These are phyloP conservation scores for Mormyrus iriodes DNA, from an alignment of 2,113 vertebrate genomes.

Conservation along the genomic window DNA sequence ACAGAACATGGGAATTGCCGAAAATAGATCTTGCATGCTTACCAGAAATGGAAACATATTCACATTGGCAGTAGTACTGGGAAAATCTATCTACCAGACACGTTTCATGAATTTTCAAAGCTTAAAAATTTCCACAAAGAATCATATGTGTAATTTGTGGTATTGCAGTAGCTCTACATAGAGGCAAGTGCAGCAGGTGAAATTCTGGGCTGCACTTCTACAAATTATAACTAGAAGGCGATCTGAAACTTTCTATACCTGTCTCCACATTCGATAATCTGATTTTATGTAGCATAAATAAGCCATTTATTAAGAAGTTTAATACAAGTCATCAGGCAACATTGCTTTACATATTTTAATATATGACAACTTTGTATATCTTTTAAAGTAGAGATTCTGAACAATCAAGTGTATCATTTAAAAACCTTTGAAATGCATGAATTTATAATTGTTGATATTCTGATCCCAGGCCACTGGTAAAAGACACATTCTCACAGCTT, in stretches of 20 bases:
- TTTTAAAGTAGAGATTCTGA: not conserved
- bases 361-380: not conserved
- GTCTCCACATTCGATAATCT: not conserved
- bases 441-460: not conserved
- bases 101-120: not conserved
- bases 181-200: not conserved
- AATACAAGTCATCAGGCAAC: not conserved
- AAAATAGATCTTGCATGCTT: not conserved
- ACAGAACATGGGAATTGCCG: not conserved
- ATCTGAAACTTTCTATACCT: not conserved
- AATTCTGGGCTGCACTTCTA: not conserved
- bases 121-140: not conserved
- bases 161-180: not conserved
- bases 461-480: not conserved
- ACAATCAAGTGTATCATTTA: not conserved
- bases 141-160: not conserved
- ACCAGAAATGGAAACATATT: not conserved
- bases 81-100: not conserved
- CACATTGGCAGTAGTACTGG: not conserved
- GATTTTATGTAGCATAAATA: not conserved
- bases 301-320: not conserved
- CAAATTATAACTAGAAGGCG: not conserved
- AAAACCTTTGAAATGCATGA: not conserved
- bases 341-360: conserved; percentile 4
- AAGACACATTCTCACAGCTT: not conserved